Percentiles rank a stretch among this genome's conserved stretches.
Evolutionary conservation across 2,113 vertebrate genomes (phyloP).

Genomic region (Peromyscus maniculatus): DNA sequence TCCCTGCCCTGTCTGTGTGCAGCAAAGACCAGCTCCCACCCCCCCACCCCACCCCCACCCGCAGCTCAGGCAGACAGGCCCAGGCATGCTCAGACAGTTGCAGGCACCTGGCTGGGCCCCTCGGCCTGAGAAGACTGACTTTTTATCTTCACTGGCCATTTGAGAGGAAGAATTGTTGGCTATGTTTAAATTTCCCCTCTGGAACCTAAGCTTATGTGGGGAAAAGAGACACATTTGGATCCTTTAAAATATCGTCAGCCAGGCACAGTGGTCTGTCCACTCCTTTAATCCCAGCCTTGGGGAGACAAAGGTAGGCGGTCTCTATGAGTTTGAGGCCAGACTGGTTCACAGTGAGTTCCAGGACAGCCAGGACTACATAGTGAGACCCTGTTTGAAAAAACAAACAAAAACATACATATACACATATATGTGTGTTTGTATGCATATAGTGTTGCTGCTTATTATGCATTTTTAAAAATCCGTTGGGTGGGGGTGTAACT

Average conservation of each 20-base stretch:
- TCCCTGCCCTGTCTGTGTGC: neutral
- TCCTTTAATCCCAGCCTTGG: neutral
- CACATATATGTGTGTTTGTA: too few relatives aligned
- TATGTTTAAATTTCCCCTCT: slow-evolving; percentile 11
- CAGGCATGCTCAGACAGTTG: neutral
- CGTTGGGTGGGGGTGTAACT: too few relatives aligned
- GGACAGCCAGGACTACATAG: neutral
- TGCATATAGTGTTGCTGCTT: neutral
- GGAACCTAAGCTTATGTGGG: neutral
- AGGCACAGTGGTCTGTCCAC: fast-evolving
- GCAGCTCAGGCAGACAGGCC: neutral
- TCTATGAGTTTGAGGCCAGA: neutral
- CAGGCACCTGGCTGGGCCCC: neutral
- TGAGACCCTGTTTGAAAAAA: neutral
- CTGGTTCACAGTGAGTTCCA: neutral
- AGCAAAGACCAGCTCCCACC: neutral
- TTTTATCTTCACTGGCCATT: neutral
- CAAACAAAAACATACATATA: neutral
- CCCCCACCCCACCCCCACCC: neutral
- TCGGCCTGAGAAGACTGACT: neutral
- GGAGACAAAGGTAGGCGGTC: neutral
- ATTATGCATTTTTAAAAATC: neutral
- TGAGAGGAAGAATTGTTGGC: neutral
- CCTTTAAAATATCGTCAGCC: neutral
- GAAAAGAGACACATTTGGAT: neutral